Evolutionary conservation across 2,113 vertebrate genomes (phyloP).

Genomic region (Tinamus guttatus): DNA sequence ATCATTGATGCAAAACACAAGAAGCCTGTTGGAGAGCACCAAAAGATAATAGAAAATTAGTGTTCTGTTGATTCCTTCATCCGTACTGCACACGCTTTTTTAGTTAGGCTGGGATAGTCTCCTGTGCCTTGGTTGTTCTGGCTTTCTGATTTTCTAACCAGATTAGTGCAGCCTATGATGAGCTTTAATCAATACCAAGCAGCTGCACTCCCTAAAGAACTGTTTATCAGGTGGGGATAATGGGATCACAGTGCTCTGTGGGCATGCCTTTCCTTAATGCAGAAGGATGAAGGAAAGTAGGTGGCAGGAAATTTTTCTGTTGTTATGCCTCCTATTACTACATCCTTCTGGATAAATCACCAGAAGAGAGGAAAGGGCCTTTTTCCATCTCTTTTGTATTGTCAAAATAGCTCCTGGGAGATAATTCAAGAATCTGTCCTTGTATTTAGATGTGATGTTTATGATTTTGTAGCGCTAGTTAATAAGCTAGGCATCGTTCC

Average conservation of each 20-base stretch:
- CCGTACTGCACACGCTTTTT: not conserved
- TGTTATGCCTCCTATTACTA: not conserved
- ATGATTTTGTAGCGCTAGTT: constrained; percentile 34
- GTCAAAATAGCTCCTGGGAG: not conserved
- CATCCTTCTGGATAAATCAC: not conserved
- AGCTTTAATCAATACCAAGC: not conserved
- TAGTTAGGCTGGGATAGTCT: not conserved
- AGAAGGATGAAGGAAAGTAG: not conserved
- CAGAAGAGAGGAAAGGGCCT: not conserved
- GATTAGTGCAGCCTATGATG: not conserved
- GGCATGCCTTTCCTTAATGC: not conserved
- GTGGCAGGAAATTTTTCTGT: not conserved
- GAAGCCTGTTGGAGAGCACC: not conserved
- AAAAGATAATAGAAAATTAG: not conserved
- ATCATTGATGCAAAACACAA: not conserved
- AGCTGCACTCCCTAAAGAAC: not conserved
- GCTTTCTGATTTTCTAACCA: not conserved
- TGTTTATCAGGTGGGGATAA: not conserved
- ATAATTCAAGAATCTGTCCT: not conserved
- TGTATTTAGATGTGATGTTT: not conserved
- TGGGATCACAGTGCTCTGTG: not conserved
- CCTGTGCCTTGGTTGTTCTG: not conserved
- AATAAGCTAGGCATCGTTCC: constrained; percentile 34
- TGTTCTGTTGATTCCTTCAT: not conserved
- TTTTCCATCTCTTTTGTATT: not conserved